A percentile compares a stretch with the other conserved stretches of the same genome.
These are phyloP conservation scores for Napeogenes inachia DNA, from an alignment of 2,888 invertebrate species.

Conservation along the genomic window DNA sequence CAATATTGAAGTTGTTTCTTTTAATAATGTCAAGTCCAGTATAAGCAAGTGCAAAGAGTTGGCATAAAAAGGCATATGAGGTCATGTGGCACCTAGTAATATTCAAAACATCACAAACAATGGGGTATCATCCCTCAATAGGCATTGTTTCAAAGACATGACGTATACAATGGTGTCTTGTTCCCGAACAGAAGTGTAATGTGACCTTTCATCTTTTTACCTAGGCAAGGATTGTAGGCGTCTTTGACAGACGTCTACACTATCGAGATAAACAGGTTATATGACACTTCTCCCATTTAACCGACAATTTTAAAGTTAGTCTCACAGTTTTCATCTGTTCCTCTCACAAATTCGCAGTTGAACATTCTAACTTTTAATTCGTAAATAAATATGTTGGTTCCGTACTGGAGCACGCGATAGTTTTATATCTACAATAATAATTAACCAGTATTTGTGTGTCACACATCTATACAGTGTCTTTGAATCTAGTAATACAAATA, in stretches of 20 bases:
- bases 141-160: constrained; percentile 22
- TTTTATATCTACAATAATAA: not conserved
- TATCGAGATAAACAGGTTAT: not conserved
- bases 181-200: constrained; percentile 25
- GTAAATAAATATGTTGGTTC: not conserved
- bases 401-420: not conserved
- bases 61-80: constrained; percentile 10
- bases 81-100: constrained; percentile 19
- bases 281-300: not conserved
- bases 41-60: constrained; percentile 7
- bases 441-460: not conserved
- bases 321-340: no score
- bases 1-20: no score
- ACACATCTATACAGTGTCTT: no score
- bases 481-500: no score
- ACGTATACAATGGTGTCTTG: constrained; percentile 26
- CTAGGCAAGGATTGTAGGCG: not conserved
- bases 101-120: constrained; percentile 25
- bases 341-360: no score
- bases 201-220: constrained; percentile 22
- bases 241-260: not conserved
- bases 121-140: constrained; percentile 25
- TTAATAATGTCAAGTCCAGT: not conserved
- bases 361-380: not conserved
- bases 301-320: not conserved